These are phyloP conservation scores for Steinernema khuongi DNA, from an alignment of 1,140 invertebrate species.

Conservation along the genomic window DNA sequence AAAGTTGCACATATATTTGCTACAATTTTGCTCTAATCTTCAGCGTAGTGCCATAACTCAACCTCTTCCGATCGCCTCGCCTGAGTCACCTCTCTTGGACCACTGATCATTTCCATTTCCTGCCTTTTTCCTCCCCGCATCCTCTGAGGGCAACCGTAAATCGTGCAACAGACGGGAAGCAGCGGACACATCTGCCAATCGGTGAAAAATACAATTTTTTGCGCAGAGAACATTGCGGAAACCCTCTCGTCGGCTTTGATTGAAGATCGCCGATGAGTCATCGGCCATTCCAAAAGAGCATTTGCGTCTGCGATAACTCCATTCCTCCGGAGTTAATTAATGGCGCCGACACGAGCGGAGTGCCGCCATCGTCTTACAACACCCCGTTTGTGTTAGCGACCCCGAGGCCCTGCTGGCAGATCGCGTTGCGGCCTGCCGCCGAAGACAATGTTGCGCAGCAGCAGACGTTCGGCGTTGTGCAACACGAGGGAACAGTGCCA, in stretches of 20 bases:
- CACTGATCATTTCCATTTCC: too few species aligned
- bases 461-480: constrained; percentile 1
- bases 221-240: background rate
- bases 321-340: background rate
- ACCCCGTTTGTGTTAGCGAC: background rate
- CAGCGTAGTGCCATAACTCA: too few species aligned
- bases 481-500: background rate
- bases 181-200: background rate
- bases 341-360: background rate
- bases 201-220: background rate
- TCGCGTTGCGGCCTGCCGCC: background rate
- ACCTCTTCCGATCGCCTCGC: too few species aligned
- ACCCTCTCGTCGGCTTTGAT: background rate
- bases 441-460: background rate
- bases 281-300: background rate
- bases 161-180: too few species aligned
- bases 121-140: too few species aligned
- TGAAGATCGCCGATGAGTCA: constrained; percentile 8
- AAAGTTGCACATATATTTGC: too few species aligned
- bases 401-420: background rate
- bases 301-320: background rate
- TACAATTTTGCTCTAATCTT: too few species aligned
- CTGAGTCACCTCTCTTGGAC: too few species aligned
- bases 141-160: too few species aligned
- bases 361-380: background rate